phyloP scores from a whole-genome alignment of 2,797 vertebrate species.

The Jordanella pulchra region DNA sequence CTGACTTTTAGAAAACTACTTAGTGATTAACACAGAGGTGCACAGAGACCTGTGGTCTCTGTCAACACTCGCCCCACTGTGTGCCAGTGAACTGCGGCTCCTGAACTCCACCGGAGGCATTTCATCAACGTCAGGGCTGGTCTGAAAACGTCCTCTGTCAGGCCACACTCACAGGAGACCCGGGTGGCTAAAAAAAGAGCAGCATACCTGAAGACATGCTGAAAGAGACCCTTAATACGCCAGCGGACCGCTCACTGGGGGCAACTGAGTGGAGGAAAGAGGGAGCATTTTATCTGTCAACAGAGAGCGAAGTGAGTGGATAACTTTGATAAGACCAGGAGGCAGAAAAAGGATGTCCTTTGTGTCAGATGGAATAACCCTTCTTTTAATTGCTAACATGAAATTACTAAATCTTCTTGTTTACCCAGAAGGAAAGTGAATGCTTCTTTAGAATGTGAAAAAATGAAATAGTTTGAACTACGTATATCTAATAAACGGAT shows the following conservation, averaged over 20 bases:
- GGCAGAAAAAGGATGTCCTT: conserved; percentile 1
- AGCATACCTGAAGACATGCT: conserved; percentile 48
- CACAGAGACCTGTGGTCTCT: conserved; percentile 32
- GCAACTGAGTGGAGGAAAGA: conserved; percentile 4
- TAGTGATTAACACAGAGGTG: conserved; percentile 37
- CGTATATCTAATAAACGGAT: background rate
- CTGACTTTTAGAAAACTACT: conserved; percentile 36
- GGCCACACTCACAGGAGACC: conserved; percentile 47
- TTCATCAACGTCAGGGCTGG: conserved; percentile 63
- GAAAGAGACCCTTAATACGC: conserved; percentile 58
- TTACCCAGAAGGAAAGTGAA: background rate
- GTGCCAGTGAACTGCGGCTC: conserved; percentile 52
- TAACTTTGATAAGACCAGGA: conserved; percentile 23
- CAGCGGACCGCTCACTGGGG: conserved; percentile 42
- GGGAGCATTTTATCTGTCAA: conserved; percentile 12
- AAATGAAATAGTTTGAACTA: background rate
- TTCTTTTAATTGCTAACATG: background rate
- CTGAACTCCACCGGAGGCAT: conserved; percentile 52
- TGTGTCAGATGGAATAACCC: background rate
- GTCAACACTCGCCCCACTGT: conserved; percentile 64
- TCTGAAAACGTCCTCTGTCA: conserved; percentile 67
- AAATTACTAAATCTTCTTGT: background rate
- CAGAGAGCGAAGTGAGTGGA: conserved; percentile 5
- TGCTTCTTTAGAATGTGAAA: background rate
- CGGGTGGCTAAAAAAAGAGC: conserved; percentile 35